Percentiles rank a stretch among this genome's conserved stretches.
Conservation (phyloP, 1,140 invertebrate species). For the Drosophila burlai region DNA sequence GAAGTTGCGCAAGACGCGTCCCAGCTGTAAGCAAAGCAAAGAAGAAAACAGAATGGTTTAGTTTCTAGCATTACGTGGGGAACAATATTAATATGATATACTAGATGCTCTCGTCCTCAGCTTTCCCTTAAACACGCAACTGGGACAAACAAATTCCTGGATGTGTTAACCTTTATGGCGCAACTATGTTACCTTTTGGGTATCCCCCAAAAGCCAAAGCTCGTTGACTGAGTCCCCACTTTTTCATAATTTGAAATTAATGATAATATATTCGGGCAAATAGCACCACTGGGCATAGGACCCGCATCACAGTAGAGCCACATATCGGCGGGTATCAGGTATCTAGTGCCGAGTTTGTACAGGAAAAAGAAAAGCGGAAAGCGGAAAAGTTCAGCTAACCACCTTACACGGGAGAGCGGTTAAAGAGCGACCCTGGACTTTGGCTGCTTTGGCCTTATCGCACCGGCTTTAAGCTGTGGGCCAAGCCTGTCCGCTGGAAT, state of each 20-base stretch:
- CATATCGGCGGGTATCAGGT: slow-evolving; percentile 4
- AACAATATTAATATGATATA: background rate
- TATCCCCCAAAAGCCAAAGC: slow-evolving; percentile 1
- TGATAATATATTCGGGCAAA: slow-evolving; percentile 76
- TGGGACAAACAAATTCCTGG: slow-evolving; percentile 9
- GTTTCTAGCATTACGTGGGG: background rate
- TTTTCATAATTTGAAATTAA: slow-evolving; percentile 65
- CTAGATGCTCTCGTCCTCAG: background rate
- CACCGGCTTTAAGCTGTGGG: slow-evolving; percentile 54
- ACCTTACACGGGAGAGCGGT: slow-evolving; percentile 43
- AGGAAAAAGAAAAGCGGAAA: slow-evolving; percentile 12
- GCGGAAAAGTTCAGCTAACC: slow-evolving; percentile 20
- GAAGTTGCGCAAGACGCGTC: slow-evolving; percentile 88
- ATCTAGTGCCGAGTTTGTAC: slow-evolving; percentile 14
- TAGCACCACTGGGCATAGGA: slow-evolving; percentile 67
- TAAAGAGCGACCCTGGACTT: slow-evolving; percentile 32
- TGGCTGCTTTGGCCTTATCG: slow-evolving; percentile 51
- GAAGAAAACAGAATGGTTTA: slow-evolving; percentile 35
- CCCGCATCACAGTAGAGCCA: slow-evolving; percentile 50
- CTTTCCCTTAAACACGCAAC: slow-evolving; percentile 6
- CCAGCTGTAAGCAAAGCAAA: slow-evolving; percentile 86
- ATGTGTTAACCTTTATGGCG: slow-evolving; percentile 18
- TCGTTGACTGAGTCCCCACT: slow-evolving; percentile 19
- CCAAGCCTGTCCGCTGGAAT: slow-evolving; percentile 52
- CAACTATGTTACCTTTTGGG: slow-evolving; percentile 25